phyloP scores from a whole-genome alignment of 2,888 invertebrate species.

The Rutpela maculata region DNA sequence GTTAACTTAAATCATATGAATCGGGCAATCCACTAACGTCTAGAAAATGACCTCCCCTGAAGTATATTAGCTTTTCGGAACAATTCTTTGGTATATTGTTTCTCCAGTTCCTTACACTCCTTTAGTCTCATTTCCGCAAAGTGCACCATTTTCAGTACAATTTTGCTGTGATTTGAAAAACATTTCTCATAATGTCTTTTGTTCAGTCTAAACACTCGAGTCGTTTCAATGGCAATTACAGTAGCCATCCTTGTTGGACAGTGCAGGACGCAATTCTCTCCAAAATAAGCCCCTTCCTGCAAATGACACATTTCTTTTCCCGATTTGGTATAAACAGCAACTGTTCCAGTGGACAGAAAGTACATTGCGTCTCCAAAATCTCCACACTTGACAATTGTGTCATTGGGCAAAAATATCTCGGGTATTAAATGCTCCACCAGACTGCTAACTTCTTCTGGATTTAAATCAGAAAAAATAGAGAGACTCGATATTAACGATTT shows the following conservation, averaged over 20 bases:
- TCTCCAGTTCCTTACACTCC: neutral
- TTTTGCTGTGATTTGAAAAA: constrained; percentile 34
- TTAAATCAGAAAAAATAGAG: constrained; percentile 75
- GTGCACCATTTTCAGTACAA: neutral
- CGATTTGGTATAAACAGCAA: constrained; percentile 78
- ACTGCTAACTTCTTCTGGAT: constrained; percentile 74
- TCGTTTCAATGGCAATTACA: constrained; percentile 79
- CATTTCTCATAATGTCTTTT: constrained; percentile 74
- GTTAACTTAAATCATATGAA: too few relatives aligned
- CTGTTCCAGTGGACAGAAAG: constrained; percentile 79
- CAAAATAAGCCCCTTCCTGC: constrained; percentile 74
- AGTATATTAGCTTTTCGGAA: too few relatives aligned
- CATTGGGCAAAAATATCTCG: constrained; percentile 79
- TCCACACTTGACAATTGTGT: constrained; percentile 78
- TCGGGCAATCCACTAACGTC: too few relatives aligned
- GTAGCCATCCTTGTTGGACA: constrained; percentile 77
- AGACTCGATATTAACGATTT: constrained; percentile 77
- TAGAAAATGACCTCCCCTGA: too few relatives aligned
- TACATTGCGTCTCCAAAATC: constrained; percentile 80
- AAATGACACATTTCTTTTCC: constrained; percentile 73
- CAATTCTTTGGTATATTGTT: neutral
- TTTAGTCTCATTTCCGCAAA: neutral
- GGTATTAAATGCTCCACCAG: constrained; percentile 76
- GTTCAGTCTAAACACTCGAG: constrained; percentile 78
- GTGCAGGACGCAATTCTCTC: constrained; percentile 78